Base-by-base conservation (phyloP, 2,797 vertebrate species). In the Enteromius mattozi region DNA sequence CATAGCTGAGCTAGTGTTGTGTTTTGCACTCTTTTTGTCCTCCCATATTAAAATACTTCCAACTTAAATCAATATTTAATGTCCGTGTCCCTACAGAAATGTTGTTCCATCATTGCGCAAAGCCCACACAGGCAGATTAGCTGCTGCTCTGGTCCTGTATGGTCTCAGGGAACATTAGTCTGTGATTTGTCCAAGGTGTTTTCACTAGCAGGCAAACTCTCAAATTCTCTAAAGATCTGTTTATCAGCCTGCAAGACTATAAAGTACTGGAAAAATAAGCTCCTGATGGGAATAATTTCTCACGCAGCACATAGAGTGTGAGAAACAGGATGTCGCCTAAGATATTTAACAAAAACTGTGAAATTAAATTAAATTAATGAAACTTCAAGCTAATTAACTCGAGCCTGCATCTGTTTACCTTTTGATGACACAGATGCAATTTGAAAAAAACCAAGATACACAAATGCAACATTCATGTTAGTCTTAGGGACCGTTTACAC, bases 61-160 rank as follows among this genome's bases (percentile, higher is more conserved):
- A 79, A 13, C 59, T 79, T 47, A 79, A 79, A 79, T 65, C 77
- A 78, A 47, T 65, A 63, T 65, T 45, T 78, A 61, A 42, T 13
- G 59, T 47, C 27, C 40, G 9, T 21, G 40, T 63, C 27, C 27
- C 54, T 17, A 63, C 71, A 51, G 71, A 51, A 76, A 66, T 49
- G 63, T 51, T 68, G 27, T 17, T 37, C 45, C 19, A 49, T 66
- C 19, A 24, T 37, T 37, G 45, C 1, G 14, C 10, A 8, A 66
- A 82, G 56, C 51, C 54, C 37, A 81, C 69, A 72, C 17, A 81
- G 47, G 70, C 70, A 65, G 42, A 75, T 49, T 27, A 65, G 30
- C 19, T 75, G 14, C n/a, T 37, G 27, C 40, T 40, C 45, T 40
- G 56, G 45, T 66, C n/a, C 33, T 51, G 59, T 66, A 51, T 17